Percentiles rank a stretch among this genome's conserved stretches.
phyloP scores from a whole-genome alignment of 2,888 invertebrate genomes.

The Augiades crinisus region DNA sequence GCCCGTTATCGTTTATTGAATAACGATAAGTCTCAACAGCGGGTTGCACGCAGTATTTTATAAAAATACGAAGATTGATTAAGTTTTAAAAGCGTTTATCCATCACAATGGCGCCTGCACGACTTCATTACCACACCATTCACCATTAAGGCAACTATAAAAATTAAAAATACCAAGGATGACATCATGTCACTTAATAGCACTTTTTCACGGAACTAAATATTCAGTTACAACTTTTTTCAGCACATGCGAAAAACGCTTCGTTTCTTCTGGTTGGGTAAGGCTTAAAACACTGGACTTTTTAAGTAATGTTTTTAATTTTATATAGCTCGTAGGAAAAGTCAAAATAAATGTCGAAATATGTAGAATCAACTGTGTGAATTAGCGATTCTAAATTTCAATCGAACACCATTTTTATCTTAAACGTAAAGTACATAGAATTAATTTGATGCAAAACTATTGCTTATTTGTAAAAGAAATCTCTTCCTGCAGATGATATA shows the following conservation, averaged over 20 bases:
- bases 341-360: too few species aligned
- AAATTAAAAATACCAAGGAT: conserved; percentile 9
- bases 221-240: conserved; percentile 1
- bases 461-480: too few species aligned
- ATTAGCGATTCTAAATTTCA: too few species aligned
- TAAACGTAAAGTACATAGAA: too few species aligned
- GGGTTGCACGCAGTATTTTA: conserved; percentile 3
- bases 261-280: neutral
- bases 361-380: too few species aligned
- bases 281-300: neutral
- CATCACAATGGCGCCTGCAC: conserved; percentile 64
- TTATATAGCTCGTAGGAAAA: too few species aligned
- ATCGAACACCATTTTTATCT: too few species aligned
- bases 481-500: too few species aligned
- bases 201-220: conserved; percentile 12
- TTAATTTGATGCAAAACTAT: too few species aligned
- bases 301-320: too few species aligned
- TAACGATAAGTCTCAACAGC: conserved; percentile 8
- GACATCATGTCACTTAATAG: conserved; percentile 22
- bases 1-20: conserved; percentile 8
- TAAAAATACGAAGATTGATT: conserved; percentile 55
- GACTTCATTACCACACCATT: conserved; percentile 61
- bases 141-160: conserved; percentile 30
- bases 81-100: conserved; percentile 72
- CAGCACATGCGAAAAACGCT: neutral